phyloP scores from a whole-genome alignment of 2,888 invertebrate genomes.

The Phortica magna region DNA sequence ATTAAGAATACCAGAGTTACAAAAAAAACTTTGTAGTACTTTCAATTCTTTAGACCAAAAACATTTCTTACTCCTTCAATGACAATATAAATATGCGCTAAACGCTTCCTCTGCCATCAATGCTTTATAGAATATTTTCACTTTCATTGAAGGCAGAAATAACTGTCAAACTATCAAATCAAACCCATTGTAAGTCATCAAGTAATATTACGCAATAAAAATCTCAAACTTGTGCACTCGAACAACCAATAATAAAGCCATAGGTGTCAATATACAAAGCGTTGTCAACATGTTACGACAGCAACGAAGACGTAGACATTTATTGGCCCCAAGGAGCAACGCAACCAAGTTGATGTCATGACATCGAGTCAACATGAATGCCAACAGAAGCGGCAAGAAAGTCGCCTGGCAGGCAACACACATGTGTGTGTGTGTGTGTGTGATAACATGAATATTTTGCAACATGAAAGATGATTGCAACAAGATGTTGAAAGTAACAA shows the following conservation, averaged over 20 bases:
- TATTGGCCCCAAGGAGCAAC: constrained; percentile 24
- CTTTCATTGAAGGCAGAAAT: not conserved
- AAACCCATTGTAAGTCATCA: not conserved
- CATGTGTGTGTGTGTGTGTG: not conserved
- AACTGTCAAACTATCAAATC: not conserved
- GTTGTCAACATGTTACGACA: constrained; percentile 10
- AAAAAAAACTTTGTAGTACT: no score
- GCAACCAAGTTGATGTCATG: not conserved
- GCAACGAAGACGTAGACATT: constrained; percentile 1
- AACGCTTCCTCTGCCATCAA: not conserved
- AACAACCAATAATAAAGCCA: constrained; percentile 37
- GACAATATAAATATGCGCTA: no score
- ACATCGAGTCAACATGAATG: constrained; percentile 2
- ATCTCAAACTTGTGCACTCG: not conserved
- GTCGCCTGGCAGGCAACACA: not conserved
- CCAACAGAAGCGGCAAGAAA: not conserved
- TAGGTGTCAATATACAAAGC: constrained; percentile 68
- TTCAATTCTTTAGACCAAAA: no score
- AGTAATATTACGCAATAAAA: not conserved
- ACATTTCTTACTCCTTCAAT: no score
- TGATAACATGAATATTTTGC: constrained; percentile 13
- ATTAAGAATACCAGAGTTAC: no score
- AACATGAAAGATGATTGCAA: constrained; percentile 29
- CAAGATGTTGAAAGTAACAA: constrained; percentile 25
- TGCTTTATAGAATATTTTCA: not conserved